Base-by-base conservation (phyloP, 1,140 invertebrate species). In the Dendroctonus valens region DNA sequence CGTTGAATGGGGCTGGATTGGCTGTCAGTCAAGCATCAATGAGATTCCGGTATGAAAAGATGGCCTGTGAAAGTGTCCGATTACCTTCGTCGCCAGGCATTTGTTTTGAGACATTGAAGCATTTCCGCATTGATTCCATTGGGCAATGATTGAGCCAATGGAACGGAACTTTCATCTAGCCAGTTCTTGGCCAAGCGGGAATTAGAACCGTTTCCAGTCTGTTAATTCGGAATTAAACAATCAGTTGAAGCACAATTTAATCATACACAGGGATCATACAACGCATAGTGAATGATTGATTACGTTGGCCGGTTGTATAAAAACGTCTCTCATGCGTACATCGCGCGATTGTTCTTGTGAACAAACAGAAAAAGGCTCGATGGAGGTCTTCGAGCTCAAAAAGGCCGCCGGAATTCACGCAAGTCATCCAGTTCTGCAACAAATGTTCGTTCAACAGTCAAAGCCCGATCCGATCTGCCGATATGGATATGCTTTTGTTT, bases 401-500 rank as follows among this genome's bases (percentile, higher is more conserved):
- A 54, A 14, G 11, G 11, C 53, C 53, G 53, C 26, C 50, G 39
- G 51, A 54, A 54, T 63, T 44, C 41, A 37, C 6, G 50, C 60
- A 54, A 63, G 60, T 63, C 60, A 63, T 53, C 41, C 41, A 46
- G 51, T 63, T 63, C 60, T 63, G 60, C 60, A 63, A 63, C 60
- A 63, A 63, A 60, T 60, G 46, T 60, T 60, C 7, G 46, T 60
- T 60, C 7, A 60, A 60, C 44, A 12, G 58, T 60, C 58, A 60
- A 60, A 63, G 15, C 41, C n/a, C 53, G 60, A 63, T 63, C 60
- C 60, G 60, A 63, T 52, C 11, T n/a, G 8, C 7, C 46, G 60
- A 63, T 63, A 63, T 54, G 39, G 60, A 63, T 63, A 63, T 15
- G 50, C 60, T 54, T 63, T 63, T 63, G 60, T 63, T 63, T 63